Base-by-base conservation (phyloP, 2,797 vertebrate species). In the Cynodonichthys magdalenae region DNA sequence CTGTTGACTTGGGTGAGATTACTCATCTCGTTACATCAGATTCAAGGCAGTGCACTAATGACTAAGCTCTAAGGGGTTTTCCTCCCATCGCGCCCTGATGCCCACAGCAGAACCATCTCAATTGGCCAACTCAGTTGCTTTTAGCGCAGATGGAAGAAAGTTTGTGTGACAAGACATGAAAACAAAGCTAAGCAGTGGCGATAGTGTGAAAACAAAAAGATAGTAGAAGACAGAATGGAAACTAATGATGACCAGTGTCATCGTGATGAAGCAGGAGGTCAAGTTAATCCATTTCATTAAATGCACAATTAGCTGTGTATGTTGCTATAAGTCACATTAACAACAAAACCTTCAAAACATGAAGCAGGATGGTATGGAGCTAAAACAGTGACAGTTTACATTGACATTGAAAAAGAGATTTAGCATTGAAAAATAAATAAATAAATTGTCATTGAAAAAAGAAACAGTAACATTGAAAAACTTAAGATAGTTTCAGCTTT, bases 21-120 rank as follows among this genome's bases (percentile, higher is more conserved):
- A 91, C 88, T 89, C 87, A 79, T 88, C 87, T 87, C 81, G 87
- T 92, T 91, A 87, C 89, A 93, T 92, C 89, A 91, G 81, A 90
- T 87, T 84, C 77, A 83, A 90, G 83, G 85, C 82, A 78, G 79
- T 84, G 79, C 76, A 81, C 80, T 93, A 92, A 93, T 92, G 90
- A 92, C 82, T 84, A 66, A 77, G 84, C 86, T 85, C 78, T 62
- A 81, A 82, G 82, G 87, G 84, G 24, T 24, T 65, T 81, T 82
- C 81, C 77, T 83, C 74, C 76, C 74, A 56, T 69, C 34, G 28
- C 64, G 64, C 61, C 77, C 24, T 80, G 86, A 89, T 86, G 83
- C 73, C 66, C 67, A 39, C 66, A 74, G 78, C 82, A 77, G 54
- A 53, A 78, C 68, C 2, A 45, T 85, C 79, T 71, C 28, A 18